A percentile compares a stretch with the other conserved stretches of the same genome.
Evolutionary conservation across 53 echinoderm and acorn worm species (phyloP).

Genomic region (Stichopus horrens): DNA sequence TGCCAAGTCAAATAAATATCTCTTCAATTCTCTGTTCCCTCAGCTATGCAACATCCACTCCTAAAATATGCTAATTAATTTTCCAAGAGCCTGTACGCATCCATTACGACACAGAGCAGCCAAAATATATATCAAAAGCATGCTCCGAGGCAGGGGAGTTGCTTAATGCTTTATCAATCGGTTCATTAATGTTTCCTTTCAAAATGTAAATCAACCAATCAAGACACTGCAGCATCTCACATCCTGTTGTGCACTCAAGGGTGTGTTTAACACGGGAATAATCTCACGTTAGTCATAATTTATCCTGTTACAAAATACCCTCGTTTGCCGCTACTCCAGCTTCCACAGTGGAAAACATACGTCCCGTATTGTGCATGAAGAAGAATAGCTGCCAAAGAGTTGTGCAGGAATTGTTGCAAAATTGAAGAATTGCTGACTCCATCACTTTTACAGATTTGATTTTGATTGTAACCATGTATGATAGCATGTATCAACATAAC

Average conservation of each 20-base stretch:
- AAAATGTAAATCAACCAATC: conserved; percentile 10
- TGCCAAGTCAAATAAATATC: not conserved
- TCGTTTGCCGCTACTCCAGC: not conserved
- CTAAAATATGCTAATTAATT: conserved; percentile 39
- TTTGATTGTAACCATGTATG: not conserved
- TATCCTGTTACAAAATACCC: not conserved
- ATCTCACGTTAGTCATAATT: conserved; percentile 16
- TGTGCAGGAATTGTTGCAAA: not conserved
- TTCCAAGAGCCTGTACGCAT: conserved; percentile 11
- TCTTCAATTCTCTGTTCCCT: not conserved
- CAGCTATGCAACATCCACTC: conserved; percentile 30
- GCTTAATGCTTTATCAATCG: conserved; percentile 18
- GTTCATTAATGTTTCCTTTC: conserved; percentile 18
- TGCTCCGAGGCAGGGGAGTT: conserved; percentile 3
- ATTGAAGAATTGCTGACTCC: not conserved
- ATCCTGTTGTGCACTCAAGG: conserved; percentile 7
- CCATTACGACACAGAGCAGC: not conserved
- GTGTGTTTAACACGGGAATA: not conserved
- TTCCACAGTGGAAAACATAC: not conserved
- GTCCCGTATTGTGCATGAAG: not conserved
- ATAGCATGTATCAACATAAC: not conserved
- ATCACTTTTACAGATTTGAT: not conserved
- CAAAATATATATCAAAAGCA: not conserved
- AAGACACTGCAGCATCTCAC: not conserved
- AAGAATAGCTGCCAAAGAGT: no score